A percentile compares a stretch with the other conserved stretches of the same genome.
Conservation (phyloP, 2,888 invertebrate species). For the Anorthoa munda region DNA sequence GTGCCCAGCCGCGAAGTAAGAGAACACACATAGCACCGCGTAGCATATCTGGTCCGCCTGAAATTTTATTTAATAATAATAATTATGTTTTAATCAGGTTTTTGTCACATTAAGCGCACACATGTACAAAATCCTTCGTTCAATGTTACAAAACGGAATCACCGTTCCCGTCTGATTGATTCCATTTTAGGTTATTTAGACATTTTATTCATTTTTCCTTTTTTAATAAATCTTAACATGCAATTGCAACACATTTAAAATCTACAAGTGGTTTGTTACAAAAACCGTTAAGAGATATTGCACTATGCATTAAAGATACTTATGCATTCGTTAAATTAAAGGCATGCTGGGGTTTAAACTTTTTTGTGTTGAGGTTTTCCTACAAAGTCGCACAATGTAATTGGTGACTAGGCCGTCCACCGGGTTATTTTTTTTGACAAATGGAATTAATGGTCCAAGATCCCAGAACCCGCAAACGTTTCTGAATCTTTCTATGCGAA, state of each 20-base stretch:
- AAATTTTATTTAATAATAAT: slow-evolving; percentile 29
- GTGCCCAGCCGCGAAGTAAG: slow-evolving; percentile 98
- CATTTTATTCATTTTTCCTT: background rate
- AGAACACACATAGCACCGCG: slow-evolving; percentile 99
- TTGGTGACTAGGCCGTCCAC: background rate
- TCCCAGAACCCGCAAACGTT: too few relatives aligned
- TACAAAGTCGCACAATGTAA: background rate
- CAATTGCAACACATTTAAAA: background rate
- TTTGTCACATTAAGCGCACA: background rate
- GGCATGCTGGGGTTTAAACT: background rate
- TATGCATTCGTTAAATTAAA: background rate
- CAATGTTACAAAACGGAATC: background rate
- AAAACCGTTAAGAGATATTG: background rate
- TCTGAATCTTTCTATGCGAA: too few relatives aligned
- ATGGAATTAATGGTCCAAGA: too few relatives aligned
- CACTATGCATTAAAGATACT: background rate
- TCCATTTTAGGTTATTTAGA: background rate
- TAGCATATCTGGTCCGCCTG: slow-evolving; percentile 99
- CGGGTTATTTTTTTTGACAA: too few relatives aligned
- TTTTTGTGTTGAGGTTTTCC: background rate
- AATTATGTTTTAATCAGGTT: background rate
- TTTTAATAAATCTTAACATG: background rate
- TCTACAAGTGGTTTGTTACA: background rate
- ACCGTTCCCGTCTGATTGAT: background rate
- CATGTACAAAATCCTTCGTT: background rate